Conservation (phyloP, 2,113 vertebrate genomes). For the Triplophysa rosa region DNA sequence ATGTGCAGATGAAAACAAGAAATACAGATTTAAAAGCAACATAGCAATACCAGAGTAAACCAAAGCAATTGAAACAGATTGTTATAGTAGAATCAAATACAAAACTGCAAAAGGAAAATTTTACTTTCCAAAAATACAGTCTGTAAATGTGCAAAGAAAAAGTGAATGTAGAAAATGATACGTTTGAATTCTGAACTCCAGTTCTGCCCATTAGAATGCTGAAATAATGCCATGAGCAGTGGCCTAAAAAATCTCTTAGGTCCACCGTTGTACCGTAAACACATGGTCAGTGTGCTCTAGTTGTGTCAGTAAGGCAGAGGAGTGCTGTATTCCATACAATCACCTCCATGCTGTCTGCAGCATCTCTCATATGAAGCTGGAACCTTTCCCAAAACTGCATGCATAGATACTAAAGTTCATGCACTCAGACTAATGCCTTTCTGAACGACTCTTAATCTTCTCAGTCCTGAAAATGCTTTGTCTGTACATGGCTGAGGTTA, state of each 20-base stretch:
- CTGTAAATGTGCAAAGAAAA: conserved; percentile 39
- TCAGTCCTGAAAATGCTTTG: not conserved
- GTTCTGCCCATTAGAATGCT: conserved; percentile 67
- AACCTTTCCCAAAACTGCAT: conserved; percentile 55
- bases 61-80: not conserved
- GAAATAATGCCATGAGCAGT: conserved; percentile 50
- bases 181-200: conserved; percentile 60
- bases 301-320: conserved; percentile 43
- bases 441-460: conserved; percentile 16
- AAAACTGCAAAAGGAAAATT: conserved; percentile 40
- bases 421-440: conserved; percentile 51
- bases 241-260: conserved; percentile 42
- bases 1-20: not conserved
- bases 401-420: conserved; percentile 63
- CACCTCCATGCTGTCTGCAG: conserved; percentile 46
- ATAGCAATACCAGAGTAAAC: conserved; percentile 21
- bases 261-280: conserved; percentile 50
- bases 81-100: conserved; percentile 42
- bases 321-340: conserved; percentile 37
- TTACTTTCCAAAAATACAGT: conserved; percentile 45
- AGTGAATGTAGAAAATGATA: conserved; percentile 49
- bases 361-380: conserved; percentile 53
- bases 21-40: not conserved
- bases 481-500: conserved; percentile 27
- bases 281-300: conserved; percentile 43